A percentile compares a stretch with the other conserved stretches of the same genome.
Conservation (phyloP, 2,888 invertebrate species). For the Latheticus oryzae region DNA sequence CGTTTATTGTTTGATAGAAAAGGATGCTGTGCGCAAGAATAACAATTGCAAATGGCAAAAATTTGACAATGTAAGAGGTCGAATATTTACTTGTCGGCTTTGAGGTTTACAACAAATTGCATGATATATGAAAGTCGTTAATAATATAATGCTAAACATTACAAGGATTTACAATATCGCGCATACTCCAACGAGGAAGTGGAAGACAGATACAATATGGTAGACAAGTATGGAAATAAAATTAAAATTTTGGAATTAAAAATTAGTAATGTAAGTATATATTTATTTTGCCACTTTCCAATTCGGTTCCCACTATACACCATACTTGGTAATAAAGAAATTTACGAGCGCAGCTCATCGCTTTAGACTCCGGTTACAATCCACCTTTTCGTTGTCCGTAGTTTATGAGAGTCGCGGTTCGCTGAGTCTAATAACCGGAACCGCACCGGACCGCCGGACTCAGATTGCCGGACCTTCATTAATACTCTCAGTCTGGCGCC, state of each 20-base stretch:
- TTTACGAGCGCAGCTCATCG: constrained; percentile 58
- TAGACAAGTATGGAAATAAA: no score
- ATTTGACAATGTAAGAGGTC: constrained; percentile 13
- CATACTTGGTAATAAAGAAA: constrained; percentile 53
- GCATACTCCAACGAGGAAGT: constrained; percentile 47
- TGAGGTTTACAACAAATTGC: constrained; percentile 45
- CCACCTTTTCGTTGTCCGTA: constrained; percentile 58
- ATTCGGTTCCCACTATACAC: no score
- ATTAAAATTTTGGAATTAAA: no score
- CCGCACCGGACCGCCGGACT: constrained; percentile 55
- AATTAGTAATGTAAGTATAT: no score
- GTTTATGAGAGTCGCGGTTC: constrained; percentile 58
- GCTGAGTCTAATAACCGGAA: constrained; percentile 60
- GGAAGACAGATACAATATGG: no score
- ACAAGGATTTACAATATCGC: constrained; percentile 48
- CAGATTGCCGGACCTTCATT: constrained; percentile 57
- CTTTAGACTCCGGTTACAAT: constrained; percentile 53
- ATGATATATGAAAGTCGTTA: constrained; percentile 43
- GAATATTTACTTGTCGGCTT: constrained; percentile 27
- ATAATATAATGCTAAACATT: constrained; percentile 48
- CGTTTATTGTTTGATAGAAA: background rate
- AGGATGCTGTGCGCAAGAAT: background rate
- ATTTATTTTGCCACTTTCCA: no score
- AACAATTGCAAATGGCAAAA: constrained; percentile 6
- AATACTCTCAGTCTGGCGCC: constrained; percentile 57